Evolutionary conservation across 64 coral and sea anemone species (phyloP).

Genomic region (Actinia tenebrosa): DNA sequence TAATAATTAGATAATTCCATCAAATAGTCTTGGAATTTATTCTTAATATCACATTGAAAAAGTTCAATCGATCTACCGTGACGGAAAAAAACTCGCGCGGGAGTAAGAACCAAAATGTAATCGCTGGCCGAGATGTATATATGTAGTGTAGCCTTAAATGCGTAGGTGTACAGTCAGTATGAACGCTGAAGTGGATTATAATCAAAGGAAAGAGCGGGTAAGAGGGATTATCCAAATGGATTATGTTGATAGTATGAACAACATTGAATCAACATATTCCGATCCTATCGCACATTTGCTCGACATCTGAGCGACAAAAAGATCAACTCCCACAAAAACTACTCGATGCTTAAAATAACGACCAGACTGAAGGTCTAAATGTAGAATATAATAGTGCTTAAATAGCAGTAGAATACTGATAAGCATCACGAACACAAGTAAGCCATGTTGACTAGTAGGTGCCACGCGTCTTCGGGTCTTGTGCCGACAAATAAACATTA

Average conservation of each 20-base stretch:
- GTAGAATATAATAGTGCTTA: not conserved
- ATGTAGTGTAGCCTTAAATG: not conserved
- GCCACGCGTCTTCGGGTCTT: not conserved
- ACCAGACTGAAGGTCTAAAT: not conserved
- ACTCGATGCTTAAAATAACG: not conserved
- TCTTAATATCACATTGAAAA: not conserved
- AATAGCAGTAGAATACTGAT: not conserved
- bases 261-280: not conserved
- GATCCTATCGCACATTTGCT: conserved; percentile 1
- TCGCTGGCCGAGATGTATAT: not conserved
- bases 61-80: not conserved
- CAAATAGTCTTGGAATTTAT: not conserved
- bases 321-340: not conserved
- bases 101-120: not conserved
- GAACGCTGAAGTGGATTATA: not conserved
- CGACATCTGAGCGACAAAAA: not conserved
- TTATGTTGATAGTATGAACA: conserved; percentile 15
- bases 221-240: conserved; percentile 17
- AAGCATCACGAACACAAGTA: not conserved
- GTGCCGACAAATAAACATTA: conserved; percentile 12
- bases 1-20: not conserved
- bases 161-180: not conserved
- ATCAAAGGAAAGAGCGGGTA: not conserved
- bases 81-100: not conserved
- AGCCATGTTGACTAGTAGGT: not conserved